Evolutionary conservation across 2,797 vertebrate species (phyloP).

Genomic region (Trichosurus vulpecula): DNA sequence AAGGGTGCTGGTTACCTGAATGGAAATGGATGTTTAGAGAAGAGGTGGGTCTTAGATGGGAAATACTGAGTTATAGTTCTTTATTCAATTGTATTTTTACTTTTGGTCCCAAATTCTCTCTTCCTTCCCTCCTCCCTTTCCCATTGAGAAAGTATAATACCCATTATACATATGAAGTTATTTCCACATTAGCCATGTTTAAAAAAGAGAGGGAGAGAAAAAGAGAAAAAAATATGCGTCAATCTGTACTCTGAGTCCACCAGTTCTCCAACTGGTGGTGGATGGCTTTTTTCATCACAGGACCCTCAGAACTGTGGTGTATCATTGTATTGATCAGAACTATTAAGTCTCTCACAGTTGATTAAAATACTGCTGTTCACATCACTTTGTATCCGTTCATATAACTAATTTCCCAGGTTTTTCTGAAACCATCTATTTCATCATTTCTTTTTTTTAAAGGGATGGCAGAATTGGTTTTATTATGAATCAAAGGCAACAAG

Average conservation of each 20-base stretch:
- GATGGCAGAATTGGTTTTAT: no score
- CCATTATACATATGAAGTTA: not conserved
- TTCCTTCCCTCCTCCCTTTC: not conserved
- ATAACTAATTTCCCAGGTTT: not conserved
- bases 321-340: not conserved
- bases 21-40: no score
- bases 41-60: no score
- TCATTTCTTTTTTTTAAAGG: not conserved
- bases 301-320: not conserved
- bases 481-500: no score
- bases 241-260: not conserved
- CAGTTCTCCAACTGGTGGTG: not conserved
- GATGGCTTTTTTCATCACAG: not conserved
- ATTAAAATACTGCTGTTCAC: not conserved
- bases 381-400: not conserved
- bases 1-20: no score
- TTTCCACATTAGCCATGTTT: not conserved
- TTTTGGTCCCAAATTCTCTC: not conserved
- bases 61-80: no score
- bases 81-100: not conserved
- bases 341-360: not conserved
- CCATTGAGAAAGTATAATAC: not conserved
- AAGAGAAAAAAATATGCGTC: not conserved
- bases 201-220: not conserved
- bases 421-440: not conserved